Evolutionary conservation across 2,113 vertebrate species (phyloP).

Genomic region (Phocoena phocoena): DNA sequence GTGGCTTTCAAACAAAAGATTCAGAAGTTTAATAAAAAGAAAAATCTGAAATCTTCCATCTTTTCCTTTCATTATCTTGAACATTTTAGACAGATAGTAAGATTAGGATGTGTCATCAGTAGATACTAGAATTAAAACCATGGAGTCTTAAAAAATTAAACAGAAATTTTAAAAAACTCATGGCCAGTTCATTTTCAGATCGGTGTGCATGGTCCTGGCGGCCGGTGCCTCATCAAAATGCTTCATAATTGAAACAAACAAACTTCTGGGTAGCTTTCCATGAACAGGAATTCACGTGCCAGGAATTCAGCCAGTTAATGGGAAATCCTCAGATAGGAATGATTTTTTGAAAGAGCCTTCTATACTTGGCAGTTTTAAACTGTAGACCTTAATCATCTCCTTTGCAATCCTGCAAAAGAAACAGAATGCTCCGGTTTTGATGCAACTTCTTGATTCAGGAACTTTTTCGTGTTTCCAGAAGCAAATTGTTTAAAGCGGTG

Average conservation of each 20-base stretch:
- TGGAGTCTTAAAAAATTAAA: slow-evolving; percentile 6
- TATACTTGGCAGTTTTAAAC: slow-evolving; percentile 38
- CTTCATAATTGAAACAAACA: slow-evolving; percentile 54
- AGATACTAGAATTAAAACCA: slow-evolving; percentile 43
- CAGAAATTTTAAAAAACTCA: not conserved
- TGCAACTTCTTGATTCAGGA: not conserved
- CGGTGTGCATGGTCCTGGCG: not conserved
- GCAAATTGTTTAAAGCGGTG: not conserved
- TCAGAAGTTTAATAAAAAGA: slow-evolving; percentile 59
- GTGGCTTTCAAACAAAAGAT: slow-evolving; percentile 64
- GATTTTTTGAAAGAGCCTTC: slow-evolving; percentile 24
- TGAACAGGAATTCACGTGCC: slow-evolving; percentile 51
- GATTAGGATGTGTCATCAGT: not conserved
- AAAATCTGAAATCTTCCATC: slow-evolving; percentile 17
- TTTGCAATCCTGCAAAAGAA: not conserved
- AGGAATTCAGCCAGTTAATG: slow-evolving; percentile 39
- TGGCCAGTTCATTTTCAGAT: slow-evolving; percentile 53
- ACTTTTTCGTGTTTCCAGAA: not conserved
- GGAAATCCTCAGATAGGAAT: slow-evolving; percentile 27
- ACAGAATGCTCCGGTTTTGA: not conserved
- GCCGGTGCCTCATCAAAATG: slow-evolving; percentile 12
- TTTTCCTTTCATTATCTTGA: not conserved
- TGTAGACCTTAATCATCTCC: not conserved
- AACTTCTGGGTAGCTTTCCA: not conserved
- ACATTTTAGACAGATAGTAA: not conserved